Conservation (phyloP, 1,140 invertebrate species). For the Himalopsyche phryganea region DNA sequence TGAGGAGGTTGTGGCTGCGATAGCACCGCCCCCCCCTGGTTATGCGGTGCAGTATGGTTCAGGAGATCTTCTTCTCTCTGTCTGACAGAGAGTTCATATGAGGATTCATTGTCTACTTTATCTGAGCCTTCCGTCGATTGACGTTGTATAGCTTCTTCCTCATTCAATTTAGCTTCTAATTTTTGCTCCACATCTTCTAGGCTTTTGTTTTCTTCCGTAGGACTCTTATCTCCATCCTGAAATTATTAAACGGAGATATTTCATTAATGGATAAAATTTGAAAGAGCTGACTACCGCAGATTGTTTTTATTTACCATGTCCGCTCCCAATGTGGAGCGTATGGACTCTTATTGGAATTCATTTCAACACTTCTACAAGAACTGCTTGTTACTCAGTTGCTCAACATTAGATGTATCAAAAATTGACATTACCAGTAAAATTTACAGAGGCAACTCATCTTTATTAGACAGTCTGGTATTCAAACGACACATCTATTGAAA, state of each 20-base stretch:
- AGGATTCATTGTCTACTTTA: slow-evolving; percentile 20
- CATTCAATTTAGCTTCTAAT: slow-evolving; percentile 19
- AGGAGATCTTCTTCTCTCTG: slow-evolving; percentile 28
- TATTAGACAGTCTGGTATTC: no score
- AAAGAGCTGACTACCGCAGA: no score
- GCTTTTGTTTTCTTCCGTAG: slow-evolving; percentile 31
- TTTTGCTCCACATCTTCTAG: slow-evolving; percentile 30
- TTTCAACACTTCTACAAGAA: no score
- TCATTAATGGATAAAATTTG: no score
- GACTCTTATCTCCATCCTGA: slow-evolving; percentile 34
- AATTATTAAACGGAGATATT: slow-evolving; percentile 1
- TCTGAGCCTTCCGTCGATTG: neutral
- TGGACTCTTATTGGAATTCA: no score
- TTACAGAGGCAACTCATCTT: no score
- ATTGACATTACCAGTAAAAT: no score
- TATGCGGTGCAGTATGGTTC: slow-evolving; percentile 25
- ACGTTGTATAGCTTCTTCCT: slow-evolving; percentile 2
- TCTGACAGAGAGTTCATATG: slow-evolving; percentile 29
- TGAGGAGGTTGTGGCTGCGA: neutral
- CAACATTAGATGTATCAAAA: no score
- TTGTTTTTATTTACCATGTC: no score
- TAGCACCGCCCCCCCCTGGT: slow-evolving; percentile 4
- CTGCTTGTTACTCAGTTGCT: no score
- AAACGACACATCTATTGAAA: no score
- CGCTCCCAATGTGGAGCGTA: no score